phyloP scores from a whole-genome alignment of 1,140 invertebrate genomes.

The Drosophila pruinosa region DNA sequence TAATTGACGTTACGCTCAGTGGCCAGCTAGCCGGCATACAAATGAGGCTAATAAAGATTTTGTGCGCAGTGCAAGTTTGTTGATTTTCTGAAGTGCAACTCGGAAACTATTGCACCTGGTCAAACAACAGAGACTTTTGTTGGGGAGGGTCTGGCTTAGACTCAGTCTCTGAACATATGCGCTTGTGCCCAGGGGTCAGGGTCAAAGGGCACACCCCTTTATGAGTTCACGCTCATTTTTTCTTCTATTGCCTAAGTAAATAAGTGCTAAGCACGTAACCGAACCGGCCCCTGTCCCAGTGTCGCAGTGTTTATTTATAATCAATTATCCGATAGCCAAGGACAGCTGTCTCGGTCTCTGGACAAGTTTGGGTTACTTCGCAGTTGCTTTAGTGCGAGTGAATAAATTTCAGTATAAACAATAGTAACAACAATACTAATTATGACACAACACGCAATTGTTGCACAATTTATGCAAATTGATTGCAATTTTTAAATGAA shows the following conservation, averaged over 20 bases:
- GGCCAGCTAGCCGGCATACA: not conserved
- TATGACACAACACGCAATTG: conserved; percentile 38
- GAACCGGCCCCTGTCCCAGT: not conserved
- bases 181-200: conserved; percentile 42
- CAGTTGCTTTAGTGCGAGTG: conserved; percentile 42
- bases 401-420: conserved; percentile 24
- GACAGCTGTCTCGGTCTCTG: conserved; percentile 53
- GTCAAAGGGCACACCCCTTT: conserved; percentile 61
- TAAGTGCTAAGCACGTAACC: conserved; percentile 49
- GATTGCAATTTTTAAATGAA: conserved; percentile 20
- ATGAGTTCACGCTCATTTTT: conserved; percentile 5
- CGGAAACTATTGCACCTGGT: conserved; percentile 54
- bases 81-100: conserved; percentile 39
- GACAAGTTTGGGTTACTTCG: conserved; percentile 39
- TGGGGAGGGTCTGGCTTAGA: conserved; percentile 49
- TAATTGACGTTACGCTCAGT: conserved; percentile 50
- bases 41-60: conserved; percentile 72
- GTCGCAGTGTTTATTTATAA: conserved; percentile 65
- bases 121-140: conserved; percentile 43
- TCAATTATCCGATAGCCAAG: conserved; percentile 68
- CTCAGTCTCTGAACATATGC: not conserved
- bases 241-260: conserved; percentile 56
- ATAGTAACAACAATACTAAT: conserved; percentile 17
- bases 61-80: conserved; percentile 50
- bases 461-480: conserved; percentile 28